phyloP scores from a whole-genome alignment of 2,113 vertebrate genomes.

The Gallinago undulata region DNA sequence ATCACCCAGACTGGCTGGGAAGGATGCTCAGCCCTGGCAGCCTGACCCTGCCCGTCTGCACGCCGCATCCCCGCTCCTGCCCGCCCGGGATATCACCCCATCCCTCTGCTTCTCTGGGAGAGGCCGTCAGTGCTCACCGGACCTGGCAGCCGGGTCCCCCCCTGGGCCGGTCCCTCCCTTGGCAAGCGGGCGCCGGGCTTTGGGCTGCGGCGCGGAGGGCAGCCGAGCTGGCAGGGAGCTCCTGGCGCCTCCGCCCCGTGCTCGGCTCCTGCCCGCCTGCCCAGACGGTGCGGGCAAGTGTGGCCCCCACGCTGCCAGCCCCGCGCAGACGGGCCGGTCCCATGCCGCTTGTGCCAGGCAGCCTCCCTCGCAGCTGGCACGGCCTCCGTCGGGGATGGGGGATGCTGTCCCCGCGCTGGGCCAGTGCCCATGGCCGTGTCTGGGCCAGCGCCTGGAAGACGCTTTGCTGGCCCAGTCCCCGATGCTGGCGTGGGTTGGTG shows the following conservation, averaged over 20 bases:
- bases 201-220: background rate
- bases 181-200: background rate
- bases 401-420: background rate
- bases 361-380: background rate
- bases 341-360: background rate
- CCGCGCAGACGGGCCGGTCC: accelerated
- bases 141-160: background rate
- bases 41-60: background rate
- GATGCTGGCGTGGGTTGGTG: background rate
- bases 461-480: background rate
- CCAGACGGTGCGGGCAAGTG: accelerated
- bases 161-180: background rate
- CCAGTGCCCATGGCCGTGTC: background rate
- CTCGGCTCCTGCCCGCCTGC: background rate
- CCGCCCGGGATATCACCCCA: background rate
- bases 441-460: slow-evolving; percentile 32
- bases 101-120: background rate
- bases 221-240: slow-evolving; percentile 13
- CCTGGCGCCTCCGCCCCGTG: accelerated
- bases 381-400: background rate
- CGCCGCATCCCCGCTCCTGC: background rate
- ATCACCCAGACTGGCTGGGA: background rate
- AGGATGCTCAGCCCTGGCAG: background rate
- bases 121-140: accelerated
- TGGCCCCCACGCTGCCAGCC: background rate